phyloP scores from a whole-genome alignment of 1,140 invertebrate genomes.

The Chrysopa pallens region DNA sequence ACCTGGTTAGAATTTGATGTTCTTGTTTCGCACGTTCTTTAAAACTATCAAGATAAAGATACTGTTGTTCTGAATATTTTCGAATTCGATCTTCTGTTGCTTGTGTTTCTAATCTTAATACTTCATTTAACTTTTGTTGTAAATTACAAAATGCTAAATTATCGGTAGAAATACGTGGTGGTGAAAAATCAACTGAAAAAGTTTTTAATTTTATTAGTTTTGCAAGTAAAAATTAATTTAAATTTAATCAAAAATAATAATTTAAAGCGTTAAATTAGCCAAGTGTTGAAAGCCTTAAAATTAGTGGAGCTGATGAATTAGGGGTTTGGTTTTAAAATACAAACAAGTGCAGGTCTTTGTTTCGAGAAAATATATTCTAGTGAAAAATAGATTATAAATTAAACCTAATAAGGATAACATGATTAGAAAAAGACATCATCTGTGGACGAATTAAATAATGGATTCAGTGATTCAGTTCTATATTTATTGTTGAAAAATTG shows the following conservation, averaged over 20 bases:
- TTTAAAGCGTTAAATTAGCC: neutral
- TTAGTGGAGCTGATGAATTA: too few species aligned
- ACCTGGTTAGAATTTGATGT: slow-evolving; percentile 26
- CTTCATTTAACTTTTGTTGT: slow-evolving; percentile 27
- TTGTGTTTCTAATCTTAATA: slow-evolving; percentile 23
- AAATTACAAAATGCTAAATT: slow-evolving; percentile 23
- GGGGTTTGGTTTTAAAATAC: too few species aligned
- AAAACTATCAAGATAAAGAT: slow-evolving; percentile 27
- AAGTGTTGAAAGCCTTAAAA: neutral
- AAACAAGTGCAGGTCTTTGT: too few species aligned
- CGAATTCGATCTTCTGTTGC: slow-evolving; percentile 30
- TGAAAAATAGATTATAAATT: too few species aligned
- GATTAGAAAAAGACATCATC: too few species aligned
- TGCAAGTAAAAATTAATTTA: neutral
- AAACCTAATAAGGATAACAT: too few species aligned
- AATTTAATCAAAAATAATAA: slow-evolving; percentile 1
- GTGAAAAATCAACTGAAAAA: slow-evolving; percentile 10
- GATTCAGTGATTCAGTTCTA: too few species aligned
- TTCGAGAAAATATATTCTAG: too few species aligned
- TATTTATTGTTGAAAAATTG: too few species aligned
- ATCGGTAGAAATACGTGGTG: slow-evolving; percentile 4
- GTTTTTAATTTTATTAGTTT: neutral
- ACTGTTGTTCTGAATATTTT: slow-evolving; percentile 28
- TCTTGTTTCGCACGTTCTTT: slow-evolving; percentile 28
- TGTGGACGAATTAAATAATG: too few species aligned